Evolutionary conservation across 92 coral and sea anemone genomes (phyloP).

Genomic region (Meandrina meandrites): DNA sequence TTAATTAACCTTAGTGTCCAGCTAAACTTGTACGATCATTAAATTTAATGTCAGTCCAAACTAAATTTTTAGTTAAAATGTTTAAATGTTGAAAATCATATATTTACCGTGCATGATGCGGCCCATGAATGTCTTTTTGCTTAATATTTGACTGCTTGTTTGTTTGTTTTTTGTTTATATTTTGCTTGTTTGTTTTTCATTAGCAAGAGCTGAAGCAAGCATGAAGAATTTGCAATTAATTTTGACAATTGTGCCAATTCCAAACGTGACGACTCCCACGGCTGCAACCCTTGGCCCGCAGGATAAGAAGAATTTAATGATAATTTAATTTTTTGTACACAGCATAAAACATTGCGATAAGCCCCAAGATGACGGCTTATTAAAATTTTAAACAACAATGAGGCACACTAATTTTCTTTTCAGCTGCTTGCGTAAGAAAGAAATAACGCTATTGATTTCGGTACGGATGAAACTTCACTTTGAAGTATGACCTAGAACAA

Average conservation of each 20-base stretch:
- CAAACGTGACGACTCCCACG: background rate
- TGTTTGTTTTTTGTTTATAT: background rate
- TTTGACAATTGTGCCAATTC: background rate
- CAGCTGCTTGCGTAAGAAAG: background rate
- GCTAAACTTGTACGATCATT: background rate
- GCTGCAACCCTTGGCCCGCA: background rate
- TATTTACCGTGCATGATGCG: background rate
- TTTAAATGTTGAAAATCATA: background rate
- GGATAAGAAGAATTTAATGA: conserved; percentile 18
- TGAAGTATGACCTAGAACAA: background rate
- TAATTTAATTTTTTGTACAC: conserved; percentile 33
- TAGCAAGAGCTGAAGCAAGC: background rate
- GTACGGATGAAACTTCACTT: background rate
- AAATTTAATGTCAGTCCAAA: background rate
- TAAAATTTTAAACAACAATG: conserved; percentile 28
- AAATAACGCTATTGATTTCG: background rate
- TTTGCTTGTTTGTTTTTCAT: background rate
- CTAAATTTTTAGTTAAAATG: background rate
- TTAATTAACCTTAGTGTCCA: background rate
- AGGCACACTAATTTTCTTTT: background rate
- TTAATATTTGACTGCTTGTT: background rate
- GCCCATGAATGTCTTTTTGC: background rate
- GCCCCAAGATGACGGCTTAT: conserved; percentile 25
- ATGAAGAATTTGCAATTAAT: background rate
- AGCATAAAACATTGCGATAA: conserved; percentile 23